These are phyloP conservation scores for Phragmatobia fuliginosa DNA, from an alignment of 2,888 invertebrate species.

Conservation along the genomic window DNA sequence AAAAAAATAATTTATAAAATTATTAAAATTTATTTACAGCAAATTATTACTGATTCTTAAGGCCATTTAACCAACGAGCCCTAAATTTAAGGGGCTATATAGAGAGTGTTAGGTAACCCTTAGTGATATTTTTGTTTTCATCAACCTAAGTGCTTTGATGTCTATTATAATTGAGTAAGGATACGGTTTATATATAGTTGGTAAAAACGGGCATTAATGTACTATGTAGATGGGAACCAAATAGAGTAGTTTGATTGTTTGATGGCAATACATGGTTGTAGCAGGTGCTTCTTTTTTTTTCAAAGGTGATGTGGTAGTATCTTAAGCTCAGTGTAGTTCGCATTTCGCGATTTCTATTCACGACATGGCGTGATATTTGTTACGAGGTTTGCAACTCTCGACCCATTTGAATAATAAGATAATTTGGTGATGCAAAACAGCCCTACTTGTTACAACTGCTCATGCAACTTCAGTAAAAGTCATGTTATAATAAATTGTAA, in stretches of 20 bases:
- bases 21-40: background rate
- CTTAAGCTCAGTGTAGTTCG: background rate
- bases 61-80: too few relatives aligned
- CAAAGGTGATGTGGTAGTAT: background rate
- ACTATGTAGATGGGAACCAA: background rate
- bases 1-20: background rate
- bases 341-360: background rate
- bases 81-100: too few relatives aligned
- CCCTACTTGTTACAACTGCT: background rate
- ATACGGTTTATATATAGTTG: too few relatives aligned
- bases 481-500: background rate
- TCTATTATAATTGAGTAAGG: too few relatives aligned
- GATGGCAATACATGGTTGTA: too few relatives aligned
- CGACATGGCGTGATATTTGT: background rate
- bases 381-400: background rate
- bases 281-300: background rate
- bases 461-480: background rate
- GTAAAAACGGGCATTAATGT: too few relatives aligned
- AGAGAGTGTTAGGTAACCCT: too few relatives aligned
- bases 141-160: too few relatives aligned
- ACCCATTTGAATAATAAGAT: background rate
- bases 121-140: too few relatives aligned
- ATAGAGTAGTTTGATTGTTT: too few relatives aligned
- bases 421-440: background rate
- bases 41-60: background rate